A percentile compares a stretch with the other conserved stretches of the same genome.
These are phyloP conservation scores for Eupithecia insigniata DNA, from an alignment of 2,888 invertebrate species.

Conservation along the genomic window DNA sequence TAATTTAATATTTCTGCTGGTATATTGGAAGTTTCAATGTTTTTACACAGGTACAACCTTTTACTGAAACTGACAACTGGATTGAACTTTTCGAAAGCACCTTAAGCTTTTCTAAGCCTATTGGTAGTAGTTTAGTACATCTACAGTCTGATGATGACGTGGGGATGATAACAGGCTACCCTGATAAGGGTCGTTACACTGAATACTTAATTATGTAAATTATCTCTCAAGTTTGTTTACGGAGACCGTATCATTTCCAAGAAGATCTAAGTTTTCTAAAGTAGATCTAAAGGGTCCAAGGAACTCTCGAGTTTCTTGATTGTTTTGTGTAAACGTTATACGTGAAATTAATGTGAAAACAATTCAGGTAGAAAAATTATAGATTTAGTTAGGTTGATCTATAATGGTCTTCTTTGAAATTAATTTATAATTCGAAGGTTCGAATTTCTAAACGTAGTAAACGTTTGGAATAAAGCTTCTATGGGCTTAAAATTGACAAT, in stretches of 20 bases:
- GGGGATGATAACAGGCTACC: neutral
- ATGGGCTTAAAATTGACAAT: neutral
- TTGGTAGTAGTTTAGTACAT: neutral
- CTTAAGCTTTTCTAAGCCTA: neutral
- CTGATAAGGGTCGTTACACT: neutral
- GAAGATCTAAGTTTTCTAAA: neutral
- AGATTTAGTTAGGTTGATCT: neutral
- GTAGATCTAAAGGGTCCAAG: neutral
- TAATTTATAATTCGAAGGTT: neutral
- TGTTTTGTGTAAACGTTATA: neutral
- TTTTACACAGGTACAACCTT: neutral
- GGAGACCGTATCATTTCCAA: neutral
- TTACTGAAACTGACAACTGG: neutral
- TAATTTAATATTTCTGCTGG: neutral
- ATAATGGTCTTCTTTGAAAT: neutral
- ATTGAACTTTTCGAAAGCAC: neutral
- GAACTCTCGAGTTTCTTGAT: neutral
- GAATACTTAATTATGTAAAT: constrained; percentile 1
- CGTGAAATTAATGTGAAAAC: neutral
- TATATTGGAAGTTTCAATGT: neutral
- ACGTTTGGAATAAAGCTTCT: too few relatives aligned
- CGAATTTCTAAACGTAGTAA: neutral
- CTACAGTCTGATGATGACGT: neutral
- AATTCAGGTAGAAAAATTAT: neutral
- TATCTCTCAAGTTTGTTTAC: constrained; percentile 9